These are phyloP conservation scores for Rhagium mordax DNA, from an alignment of 2,888 invertebrate species.

Conservation along the genomic window DNA sequence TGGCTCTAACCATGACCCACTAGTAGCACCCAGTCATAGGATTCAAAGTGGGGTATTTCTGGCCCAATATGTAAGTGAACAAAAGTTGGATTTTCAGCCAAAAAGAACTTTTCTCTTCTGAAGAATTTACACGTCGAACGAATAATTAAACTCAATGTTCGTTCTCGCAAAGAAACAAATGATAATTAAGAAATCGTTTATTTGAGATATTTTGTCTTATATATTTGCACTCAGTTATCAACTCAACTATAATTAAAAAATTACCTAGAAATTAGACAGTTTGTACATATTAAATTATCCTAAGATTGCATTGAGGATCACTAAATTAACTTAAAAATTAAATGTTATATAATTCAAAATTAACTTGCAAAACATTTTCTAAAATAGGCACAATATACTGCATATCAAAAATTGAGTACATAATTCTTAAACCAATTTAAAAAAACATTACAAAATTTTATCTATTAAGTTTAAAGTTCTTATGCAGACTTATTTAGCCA, in stretches of 20 bases:
- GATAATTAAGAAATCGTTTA: conserved; percentile 17
- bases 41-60: too few relatives aligned
- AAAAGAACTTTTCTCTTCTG: too few relatives aligned
- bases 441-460: background rate
- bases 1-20: too few relatives aligned
- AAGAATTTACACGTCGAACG: too few relatives aligned
- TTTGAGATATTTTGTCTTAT: conserved; percentile 14
- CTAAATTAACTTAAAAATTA: background rate
- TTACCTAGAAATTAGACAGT: conserved; percentile 4
- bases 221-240: conserved; percentile 12
- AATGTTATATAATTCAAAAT: background rate
- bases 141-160: too few relatives aligned
- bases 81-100: too few relatives aligned
- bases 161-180: background rate
- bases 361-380: background rate
- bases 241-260: conserved; percentile 13
- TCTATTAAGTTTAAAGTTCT: background rate
- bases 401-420: background rate
- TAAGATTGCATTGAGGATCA: conserved; percentile 17
- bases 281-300: conserved; percentile 14
- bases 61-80: too few relatives aligned
- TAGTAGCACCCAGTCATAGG: too few relatives aligned
- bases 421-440: background rate
- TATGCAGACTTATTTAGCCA: background rate
- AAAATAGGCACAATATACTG: conserved; percentile 4